phyloP scores from a whole-genome alignment of 2,797 vertebrate genomes.

The Nasua narica region DNA sequence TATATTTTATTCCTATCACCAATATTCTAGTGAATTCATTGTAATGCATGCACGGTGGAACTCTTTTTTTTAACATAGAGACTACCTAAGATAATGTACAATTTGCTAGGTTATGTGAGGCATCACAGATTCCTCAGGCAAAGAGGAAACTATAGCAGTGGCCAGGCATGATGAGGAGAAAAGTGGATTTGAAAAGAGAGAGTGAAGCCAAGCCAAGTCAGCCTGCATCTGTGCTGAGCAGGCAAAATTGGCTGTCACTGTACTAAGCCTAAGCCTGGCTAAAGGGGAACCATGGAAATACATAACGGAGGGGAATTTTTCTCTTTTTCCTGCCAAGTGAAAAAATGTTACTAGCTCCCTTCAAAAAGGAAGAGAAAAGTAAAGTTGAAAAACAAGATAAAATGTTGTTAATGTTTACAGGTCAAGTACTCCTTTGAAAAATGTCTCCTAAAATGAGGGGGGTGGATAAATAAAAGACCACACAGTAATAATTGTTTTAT shows the following conservation, averaged over 20 bases:
- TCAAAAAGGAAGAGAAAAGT: neutral
- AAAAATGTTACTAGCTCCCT: neutral
- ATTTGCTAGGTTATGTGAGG: neutral
- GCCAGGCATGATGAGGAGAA: neutral
- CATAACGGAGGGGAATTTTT: neutral
- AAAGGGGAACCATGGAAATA: neutral
- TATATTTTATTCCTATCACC: neutral
- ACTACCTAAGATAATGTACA: neutral
- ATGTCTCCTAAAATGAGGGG: neutral
- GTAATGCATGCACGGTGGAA: rapidly evolving
- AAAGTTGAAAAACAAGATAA: neutral
- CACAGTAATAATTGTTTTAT: neutral
- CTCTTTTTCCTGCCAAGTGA: neutral
- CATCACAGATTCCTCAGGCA: neutral
- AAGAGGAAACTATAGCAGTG: neutral
- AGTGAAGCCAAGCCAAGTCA: neutral
- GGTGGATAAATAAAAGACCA: neutral
- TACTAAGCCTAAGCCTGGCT: neutral
- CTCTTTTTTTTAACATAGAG: neutral
- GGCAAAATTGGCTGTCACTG: neutral
- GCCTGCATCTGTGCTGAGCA: neutral
- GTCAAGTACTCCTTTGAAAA: neutral
- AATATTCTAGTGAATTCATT: neutral
- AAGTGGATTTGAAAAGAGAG: neutral
- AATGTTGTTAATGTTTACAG: neutral